Evolutionary conservation across 2,797 vertebrate species (phyloP).

Genomic region (Zalophus californianus): DNA sequence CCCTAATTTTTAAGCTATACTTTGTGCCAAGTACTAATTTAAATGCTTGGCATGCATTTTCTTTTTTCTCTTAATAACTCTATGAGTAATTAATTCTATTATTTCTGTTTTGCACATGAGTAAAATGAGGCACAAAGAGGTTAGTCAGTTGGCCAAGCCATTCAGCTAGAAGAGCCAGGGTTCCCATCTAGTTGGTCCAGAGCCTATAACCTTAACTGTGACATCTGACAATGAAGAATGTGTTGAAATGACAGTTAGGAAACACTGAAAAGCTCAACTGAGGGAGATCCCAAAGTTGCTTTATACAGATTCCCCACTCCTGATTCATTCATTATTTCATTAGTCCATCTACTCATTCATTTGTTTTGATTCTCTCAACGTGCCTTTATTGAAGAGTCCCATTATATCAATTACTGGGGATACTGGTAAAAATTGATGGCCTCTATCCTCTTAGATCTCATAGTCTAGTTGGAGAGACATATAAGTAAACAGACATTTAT

Average conservation of each 20-base stretch:
- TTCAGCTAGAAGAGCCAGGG: background rate
- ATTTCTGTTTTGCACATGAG: conserved; percentile 37
- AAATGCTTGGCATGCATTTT: conserved; percentile 1
- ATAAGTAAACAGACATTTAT: background rate
- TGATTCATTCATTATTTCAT: background rate
- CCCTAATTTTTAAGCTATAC: background rate
- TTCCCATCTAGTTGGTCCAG: background rate
- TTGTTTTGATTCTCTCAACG: background rate
- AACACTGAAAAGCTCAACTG: background rate
- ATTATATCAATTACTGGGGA: background rate
- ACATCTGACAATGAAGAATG: background rate
- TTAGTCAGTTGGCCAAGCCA: background rate
- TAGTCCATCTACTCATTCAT: background rate
- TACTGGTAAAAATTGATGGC: background rate
- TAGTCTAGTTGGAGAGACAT: background rate
- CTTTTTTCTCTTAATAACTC: background rate
- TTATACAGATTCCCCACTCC: background rate
- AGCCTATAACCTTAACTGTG: background rate
- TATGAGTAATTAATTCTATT: background rate
- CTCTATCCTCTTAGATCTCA: background rate
- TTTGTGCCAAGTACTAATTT: conserved; percentile 2
- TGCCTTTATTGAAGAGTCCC: background rate
- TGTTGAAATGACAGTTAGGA: background rate
- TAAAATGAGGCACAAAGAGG: conserved; percentile 38
- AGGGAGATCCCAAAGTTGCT: background rate